Conservation (phyloP, 2,797 vertebrate genomes). For the Paratrypauchen microcephalus region DNA sequence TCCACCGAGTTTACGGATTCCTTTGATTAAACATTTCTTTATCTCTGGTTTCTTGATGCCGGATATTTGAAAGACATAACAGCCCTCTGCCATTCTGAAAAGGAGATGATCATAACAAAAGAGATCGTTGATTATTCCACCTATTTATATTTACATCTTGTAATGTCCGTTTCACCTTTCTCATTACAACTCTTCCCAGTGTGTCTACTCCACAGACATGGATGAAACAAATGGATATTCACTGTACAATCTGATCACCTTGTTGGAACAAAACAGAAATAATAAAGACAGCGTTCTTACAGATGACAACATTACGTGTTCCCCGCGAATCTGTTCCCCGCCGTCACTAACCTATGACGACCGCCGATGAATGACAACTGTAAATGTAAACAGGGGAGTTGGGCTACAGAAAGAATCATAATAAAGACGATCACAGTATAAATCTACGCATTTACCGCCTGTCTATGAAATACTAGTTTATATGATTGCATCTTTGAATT, state of each 20-base stretch:
- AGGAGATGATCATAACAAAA: not conserved
- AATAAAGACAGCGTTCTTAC: not conserved
- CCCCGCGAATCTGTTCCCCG: not conserved
- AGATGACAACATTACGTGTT: not conserved
- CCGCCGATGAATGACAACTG: not conserved
- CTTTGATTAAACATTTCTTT: slow-evolving; percentile 68
- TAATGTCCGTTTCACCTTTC: slow-evolving; percentile 19
- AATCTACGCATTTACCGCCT: not conserved
- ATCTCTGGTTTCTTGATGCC: slow-evolving; percentile 63
- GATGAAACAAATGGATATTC: not conserved
- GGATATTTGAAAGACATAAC: slow-evolving; percentile 67
- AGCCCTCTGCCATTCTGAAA: slow-evolving; percentile 60
- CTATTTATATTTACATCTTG: not conserved
- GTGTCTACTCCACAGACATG: slow-evolving; percentile 37
- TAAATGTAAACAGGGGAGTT: not conserved
- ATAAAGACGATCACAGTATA: not conserved
- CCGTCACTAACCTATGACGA: not conserved
- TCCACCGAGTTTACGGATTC: slow-evolving; percentile 69
- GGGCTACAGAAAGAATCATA: no score
- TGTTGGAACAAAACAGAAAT: not conserved
- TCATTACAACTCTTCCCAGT: slow-evolving; percentile 21
- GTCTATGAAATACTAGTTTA: not conserved
- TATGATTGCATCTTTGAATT: not conserved
- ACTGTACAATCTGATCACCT: no score
- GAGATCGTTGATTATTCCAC: not conserved